Evolutionary conservation across 2,888 invertebrate species (phyloP).

Genomic region (Tanytarsus gracilentus): DNA sequence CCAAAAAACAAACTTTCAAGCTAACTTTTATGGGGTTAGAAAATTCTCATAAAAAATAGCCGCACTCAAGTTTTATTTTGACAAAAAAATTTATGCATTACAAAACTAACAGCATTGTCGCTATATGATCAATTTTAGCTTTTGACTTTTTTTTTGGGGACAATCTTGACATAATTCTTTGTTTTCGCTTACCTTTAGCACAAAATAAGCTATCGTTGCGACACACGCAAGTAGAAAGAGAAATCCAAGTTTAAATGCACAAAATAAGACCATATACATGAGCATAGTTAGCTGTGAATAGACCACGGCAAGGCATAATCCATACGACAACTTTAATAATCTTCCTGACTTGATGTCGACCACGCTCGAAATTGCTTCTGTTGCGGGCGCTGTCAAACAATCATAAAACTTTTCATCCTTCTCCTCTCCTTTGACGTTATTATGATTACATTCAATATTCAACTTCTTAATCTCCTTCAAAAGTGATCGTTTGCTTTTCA

Average conservation of each 20-base stretch:
- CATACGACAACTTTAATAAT: background rate
- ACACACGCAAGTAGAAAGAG: conserved; percentile 10
- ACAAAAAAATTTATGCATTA: no score
- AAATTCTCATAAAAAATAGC: no score
- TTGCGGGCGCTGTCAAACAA: background rate
- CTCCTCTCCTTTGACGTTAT: background rate
- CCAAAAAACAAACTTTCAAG: no score
- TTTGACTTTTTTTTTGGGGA: no score
- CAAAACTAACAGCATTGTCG: no score
- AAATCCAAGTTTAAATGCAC: background rate
- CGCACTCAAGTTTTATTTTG: no score
- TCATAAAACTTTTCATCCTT: background rate
- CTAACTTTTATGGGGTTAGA: no score
- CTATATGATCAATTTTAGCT: no score
- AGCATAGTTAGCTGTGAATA: conserved; percentile 3
- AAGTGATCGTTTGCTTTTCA: background rate
- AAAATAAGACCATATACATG: background rate
- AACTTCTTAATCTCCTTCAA: background rate
- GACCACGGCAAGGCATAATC: background rate
- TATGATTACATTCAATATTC: background rate
- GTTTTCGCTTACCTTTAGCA: conserved; percentile 12
- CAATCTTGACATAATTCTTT: no score
- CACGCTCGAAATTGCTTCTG: background rate
- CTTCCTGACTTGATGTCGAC: background rate
- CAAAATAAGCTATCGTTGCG: background rate